A percentile compares a stretch with the other conserved stretches of the same genome.
phyloP scores from a whole-genome alignment of 2,797 vertebrate species.

The Podarcis lilfordi region DNA sequence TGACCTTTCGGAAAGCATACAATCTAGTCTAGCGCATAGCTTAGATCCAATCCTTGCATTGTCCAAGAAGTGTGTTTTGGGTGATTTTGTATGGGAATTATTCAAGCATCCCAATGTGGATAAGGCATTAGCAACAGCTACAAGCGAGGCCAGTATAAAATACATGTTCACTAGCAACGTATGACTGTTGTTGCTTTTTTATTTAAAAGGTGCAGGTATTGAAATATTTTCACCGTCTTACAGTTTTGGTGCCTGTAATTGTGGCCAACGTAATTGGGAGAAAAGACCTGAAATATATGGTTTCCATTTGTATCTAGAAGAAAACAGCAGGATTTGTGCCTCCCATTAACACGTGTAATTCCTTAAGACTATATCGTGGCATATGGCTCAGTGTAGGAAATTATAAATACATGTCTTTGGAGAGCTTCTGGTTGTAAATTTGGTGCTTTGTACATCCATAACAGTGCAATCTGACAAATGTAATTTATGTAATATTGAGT shows the following conservation, averaged over 20 bases:
- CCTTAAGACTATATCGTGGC: conserved; percentile 76
- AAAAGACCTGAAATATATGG: conserved; percentile 76
- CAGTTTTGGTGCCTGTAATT: conserved; percentile 73
- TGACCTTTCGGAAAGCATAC: background rate
- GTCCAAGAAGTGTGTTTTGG: background rate
- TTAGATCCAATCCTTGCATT: background rate
- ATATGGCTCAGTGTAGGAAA: conserved; percentile 72
- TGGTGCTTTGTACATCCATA: conserved; percentile 69
- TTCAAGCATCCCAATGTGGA: background rate
- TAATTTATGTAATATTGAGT: conserved; percentile 82
- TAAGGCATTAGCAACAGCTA: conserved; percentile 25
- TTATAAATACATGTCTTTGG: conserved; percentile 77
- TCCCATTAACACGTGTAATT: conserved; percentile 72
- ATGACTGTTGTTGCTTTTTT: conserved; percentile 33
- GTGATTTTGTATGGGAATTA: background rate
- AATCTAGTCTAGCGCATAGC: background rate
- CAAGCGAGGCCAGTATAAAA: conserved; percentile 43
- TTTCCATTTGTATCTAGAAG: conserved; percentile 78
- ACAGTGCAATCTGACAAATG: conserved; percentile 76
- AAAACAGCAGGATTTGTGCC: conserved; percentile 68
- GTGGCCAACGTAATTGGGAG: conserved; percentile 51
- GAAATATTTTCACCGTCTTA: conserved; percentile 71
- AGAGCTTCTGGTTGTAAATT: conserved; percentile 76
- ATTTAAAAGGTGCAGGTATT: conserved; percentile 72
- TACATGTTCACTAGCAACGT: conserved; percentile 53